Conservation (phyloP, 2,113 vertebrate genomes). For the Illadopsis cleaveri region DNA sequence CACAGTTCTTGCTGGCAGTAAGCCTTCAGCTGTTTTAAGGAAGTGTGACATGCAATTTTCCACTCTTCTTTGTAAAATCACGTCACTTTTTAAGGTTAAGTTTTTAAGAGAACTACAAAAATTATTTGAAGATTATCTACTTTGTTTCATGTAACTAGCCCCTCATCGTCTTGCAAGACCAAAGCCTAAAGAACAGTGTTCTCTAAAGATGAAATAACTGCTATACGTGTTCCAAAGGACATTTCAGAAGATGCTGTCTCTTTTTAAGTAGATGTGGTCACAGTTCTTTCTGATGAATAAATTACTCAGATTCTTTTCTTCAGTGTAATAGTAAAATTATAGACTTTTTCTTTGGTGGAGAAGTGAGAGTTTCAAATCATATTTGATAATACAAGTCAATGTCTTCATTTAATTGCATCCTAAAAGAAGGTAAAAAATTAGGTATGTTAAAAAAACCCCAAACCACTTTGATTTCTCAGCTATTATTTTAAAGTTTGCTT, state of each 20-base stretch:
- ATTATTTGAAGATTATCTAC: not conserved
- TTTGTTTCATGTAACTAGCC: not conserved
- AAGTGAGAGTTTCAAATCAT: not conserved
- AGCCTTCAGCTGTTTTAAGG: not conserved
- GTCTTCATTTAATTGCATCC: not conserved
- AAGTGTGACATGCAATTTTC: not conserved
- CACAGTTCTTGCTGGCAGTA: not conserved
- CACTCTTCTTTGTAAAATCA: not conserved
- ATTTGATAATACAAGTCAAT: not conserved
- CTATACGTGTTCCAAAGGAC: accelerated
- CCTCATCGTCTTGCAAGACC: not conserved
- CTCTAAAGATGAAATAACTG: not conserved
- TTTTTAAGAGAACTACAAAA: not conserved
- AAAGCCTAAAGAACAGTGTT: not conserved
- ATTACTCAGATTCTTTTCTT: not conserved
- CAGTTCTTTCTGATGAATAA: not conserved
- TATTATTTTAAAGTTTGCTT: not conserved
- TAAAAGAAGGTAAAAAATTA: not conserved
- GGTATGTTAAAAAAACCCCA: not conserved
- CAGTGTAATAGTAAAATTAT: not conserved
- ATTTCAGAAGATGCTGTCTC: not conserved
- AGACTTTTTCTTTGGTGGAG: not conserved
- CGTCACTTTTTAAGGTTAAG: not conserved
- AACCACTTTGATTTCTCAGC: not conserved
- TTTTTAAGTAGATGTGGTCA: not conserved